phyloP scores from a whole-genome alignment of 2,113 vertebrate genomes.

The Phasianus colchicus region DNA sequence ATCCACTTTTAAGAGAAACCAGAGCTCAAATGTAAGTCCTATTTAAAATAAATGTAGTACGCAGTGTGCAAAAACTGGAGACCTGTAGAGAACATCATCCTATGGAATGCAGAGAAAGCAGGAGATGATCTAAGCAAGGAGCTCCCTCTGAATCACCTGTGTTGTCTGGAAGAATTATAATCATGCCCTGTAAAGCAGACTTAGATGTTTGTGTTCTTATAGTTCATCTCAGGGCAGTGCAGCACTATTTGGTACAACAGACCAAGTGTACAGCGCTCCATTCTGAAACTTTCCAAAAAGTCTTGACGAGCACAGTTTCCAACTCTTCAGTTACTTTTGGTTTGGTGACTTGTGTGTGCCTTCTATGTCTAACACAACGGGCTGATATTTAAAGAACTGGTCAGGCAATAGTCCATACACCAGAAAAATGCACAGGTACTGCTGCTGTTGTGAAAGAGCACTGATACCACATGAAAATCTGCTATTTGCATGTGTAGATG shows the following conservation, averaged over 20 bases:
- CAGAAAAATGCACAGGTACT: background rate
- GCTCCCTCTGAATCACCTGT: background rate
- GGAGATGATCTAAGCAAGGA: background rate
- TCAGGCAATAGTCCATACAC: background rate
- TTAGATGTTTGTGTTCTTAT: background rate
- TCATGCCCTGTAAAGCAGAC: background rate
- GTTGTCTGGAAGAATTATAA: background rate
- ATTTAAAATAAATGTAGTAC: background rate
- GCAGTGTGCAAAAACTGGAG: background rate
- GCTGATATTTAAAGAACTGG: background rate
- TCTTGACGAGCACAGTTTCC: background rate
- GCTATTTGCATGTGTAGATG: background rate
- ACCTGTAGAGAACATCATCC: background rate
- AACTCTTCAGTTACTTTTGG: background rate
- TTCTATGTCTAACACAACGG: background rate
- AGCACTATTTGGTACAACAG: background rate
- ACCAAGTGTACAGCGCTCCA: background rate
- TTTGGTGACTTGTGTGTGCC: background rate
- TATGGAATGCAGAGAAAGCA: background rate
- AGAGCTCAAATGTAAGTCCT: background rate
- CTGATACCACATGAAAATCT: background rate
- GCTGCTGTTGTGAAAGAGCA: background rate
- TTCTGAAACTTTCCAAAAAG: background rate
- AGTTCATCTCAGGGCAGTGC: accelerated
- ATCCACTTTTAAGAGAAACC: background rate